Evolutionary conservation across 2,797 vertebrate species (phyloP), one percentile per base, ranked within the genome.

Genomic region (Anniella stebbinsi): DNA sequence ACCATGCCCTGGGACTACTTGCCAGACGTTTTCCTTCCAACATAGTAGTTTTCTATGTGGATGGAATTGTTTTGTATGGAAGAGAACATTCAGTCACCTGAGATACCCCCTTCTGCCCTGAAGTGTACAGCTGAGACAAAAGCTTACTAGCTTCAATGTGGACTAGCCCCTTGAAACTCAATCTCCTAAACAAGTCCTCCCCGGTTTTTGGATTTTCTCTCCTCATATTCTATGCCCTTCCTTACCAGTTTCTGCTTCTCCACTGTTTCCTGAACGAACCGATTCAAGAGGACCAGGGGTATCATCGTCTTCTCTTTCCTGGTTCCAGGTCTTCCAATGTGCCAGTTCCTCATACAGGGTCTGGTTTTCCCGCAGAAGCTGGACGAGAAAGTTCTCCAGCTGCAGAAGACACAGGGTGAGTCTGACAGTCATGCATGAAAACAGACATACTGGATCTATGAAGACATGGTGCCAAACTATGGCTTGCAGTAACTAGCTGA

Each of bases 221-320:
- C 30, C 18, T 4, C 2, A 17, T 3, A 48, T 28, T 25, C 28
- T 48, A 6, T 63, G 54, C 69, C 30, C 41, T 36, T 30, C 17
- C 57, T 77, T 48, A 90, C 86, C 45, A 45, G 21, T 17, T 23
- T 38, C 76, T 1, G 4, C 41, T 54, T 78, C 87, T 70, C 77
- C 25, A 8, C 25, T 25, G 1, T 66, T 12, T 33, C 70, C 57
- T 2, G 13, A 54, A 41, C 10, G 2, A 4, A 28, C 23, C 7
- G 12, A 8, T 51, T 45, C 5, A 1, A 4, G 38, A 7, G 36
- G 48, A 6, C 2, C 4, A 0, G 1, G 1, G n/a, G n/a, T 12
- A 6, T 18, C 5, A 6, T 2, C 18, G 4, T 15, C 33, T 38
- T 80, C 60, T 33, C 28, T n/a, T 6, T 38, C 13, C 30, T 8